Conservation (phyloP, 2,888 invertebrate species). For the Diarsia brunnea region DNA sequence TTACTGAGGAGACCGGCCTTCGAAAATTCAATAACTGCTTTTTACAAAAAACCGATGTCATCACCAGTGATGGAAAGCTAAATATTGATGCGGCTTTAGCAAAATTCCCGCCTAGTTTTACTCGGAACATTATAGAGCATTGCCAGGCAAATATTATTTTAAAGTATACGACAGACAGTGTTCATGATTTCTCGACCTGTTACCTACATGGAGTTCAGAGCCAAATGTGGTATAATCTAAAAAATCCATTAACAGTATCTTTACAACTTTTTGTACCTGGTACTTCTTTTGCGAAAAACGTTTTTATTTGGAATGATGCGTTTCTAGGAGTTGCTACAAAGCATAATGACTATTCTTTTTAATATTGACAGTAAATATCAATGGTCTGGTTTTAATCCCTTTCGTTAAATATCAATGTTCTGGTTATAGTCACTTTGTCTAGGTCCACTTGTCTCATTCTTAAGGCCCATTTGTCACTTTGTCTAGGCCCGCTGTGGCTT, state of each 20-base stretch:
- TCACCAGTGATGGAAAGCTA: neutral
- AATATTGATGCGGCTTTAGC: conserved; percentile 1
- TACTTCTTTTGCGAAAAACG: neutral
- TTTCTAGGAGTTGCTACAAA: neutral
- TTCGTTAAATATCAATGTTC: neutral
- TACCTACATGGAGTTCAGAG: neutral
- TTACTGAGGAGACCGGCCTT: neutral
- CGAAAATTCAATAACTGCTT: neutral
- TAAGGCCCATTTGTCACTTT: too few relatives aligned
- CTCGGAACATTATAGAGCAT: neutral
- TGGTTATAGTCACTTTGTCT: neutral
- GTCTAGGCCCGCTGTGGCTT: too few relatives aligned
- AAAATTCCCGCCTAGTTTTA: neutral
- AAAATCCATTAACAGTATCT: neutral
- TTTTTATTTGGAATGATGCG: neutral
- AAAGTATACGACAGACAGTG: neutral
- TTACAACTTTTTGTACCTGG: neutral
- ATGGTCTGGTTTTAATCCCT: neutral
- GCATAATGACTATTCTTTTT: neutral
- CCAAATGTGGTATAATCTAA: neutral
- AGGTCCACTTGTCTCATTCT: neutral
- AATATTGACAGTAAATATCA: neutral
- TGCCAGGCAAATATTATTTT: conserved; percentile 6
- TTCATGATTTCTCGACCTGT: neutral
- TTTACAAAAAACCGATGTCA: neutral